phyloP scores from a whole-genome alignment of 2,113 vertebrate species.

The Hylia prasina region DNA sequence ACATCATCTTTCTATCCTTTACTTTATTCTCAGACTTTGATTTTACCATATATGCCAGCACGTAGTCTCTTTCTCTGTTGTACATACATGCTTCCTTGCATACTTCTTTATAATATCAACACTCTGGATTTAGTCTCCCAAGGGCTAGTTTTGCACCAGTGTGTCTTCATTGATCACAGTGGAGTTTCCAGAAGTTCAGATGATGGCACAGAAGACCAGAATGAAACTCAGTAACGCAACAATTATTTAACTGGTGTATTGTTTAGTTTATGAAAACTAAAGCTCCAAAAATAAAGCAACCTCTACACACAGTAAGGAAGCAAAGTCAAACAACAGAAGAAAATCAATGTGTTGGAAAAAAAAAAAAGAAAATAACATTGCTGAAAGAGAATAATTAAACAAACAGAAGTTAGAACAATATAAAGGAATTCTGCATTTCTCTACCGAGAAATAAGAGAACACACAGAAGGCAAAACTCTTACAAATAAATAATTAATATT shows the following conservation, averaged over 20 bases:
- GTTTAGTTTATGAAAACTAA: background rate
- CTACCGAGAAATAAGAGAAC: background rate
- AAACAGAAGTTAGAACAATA: background rate
- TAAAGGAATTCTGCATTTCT: background rate
- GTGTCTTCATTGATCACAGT: background rate
- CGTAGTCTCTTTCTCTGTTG: fast-evolving
- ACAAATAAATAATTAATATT: background rate
- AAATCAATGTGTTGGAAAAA: background rate
- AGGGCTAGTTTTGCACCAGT: background rate
- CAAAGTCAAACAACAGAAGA: background rate
- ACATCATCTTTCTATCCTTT: background rate
- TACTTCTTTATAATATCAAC: background rate
- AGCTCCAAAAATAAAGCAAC: background rate
- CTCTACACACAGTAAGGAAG: background rate
- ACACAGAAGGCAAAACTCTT: background rate
- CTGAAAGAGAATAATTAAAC: background rate
- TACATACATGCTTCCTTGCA: background rate
- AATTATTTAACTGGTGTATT: background rate
- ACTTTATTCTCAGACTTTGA: background rate
- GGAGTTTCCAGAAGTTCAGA: background rate
- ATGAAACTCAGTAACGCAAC: background rate
- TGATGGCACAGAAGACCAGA: background rate
- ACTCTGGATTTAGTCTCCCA: background rate
- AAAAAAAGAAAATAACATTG: background rate
- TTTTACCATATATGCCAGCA: background rate